Conservation (phyloP, 2,888 invertebrate genomes). For the Polydrusus cervinus region DNA sequence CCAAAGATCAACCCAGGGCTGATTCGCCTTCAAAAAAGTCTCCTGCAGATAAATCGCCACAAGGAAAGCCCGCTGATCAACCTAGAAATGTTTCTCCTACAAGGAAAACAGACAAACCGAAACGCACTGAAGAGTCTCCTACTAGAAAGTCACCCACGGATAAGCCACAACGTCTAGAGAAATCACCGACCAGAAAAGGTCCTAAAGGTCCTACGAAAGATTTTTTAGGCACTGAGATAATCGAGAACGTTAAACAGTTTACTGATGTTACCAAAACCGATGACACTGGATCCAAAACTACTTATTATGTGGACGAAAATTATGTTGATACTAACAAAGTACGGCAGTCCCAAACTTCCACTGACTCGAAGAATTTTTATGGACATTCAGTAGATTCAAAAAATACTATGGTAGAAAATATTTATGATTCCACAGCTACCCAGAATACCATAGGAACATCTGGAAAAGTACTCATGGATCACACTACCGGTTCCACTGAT, state of each 20-base stretch:
- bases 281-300: conserved; percentile 7
- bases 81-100: conserved; percentile 41
- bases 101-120: conserved; percentile 41
- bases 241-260: conserved; percentile 60
- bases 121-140: conserved; percentile 39
- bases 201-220: conserved; percentile 51
- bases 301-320: conserved; percentile 19
- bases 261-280: conserved; percentile 34
- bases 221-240: conserved; percentile 61
- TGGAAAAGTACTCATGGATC: conserved; percentile 72
- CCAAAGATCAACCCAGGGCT: conserved; percentile 20
- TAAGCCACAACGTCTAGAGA: conserved; percentile 17
- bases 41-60: conserved; percentile 25
- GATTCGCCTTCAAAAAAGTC: conserved; percentile 48
- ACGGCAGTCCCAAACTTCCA: conserved; percentile 60
- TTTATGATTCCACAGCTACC: conserved; percentile 67
- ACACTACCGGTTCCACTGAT: conserved; percentile 69
- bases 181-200: conserved; percentile 41
- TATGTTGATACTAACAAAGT: conserved; percentile 58
- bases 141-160: conserved; percentile 40
- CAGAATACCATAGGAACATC: conserved; percentile 69
- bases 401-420: conserved; percentile 64
- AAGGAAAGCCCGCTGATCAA: conserved; percentile 25
- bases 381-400: conserved; percentile 65
- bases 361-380: conserved; percentile 66